phyloP scores from a whole-genome alignment of 2,888 invertebrate species.

The Melieria crassipennis region DNA sequence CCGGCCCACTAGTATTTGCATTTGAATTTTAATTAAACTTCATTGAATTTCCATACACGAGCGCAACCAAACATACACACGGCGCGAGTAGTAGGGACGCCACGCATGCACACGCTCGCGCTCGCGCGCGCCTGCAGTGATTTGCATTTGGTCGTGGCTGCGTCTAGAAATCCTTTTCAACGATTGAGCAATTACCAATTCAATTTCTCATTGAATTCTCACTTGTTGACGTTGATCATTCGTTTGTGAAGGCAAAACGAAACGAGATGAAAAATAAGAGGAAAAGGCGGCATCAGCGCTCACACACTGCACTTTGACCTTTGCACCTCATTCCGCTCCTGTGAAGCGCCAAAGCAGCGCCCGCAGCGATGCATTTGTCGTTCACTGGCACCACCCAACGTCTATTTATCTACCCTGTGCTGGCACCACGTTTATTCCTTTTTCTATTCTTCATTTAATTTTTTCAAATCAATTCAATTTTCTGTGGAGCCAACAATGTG shows the following conservation, averaged over 20 bases:
- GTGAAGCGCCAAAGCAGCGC: not conserved
- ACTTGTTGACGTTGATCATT: not conserved
- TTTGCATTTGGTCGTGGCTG: too few relatives aligned
- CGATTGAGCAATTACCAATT: conserved; percentile 20
- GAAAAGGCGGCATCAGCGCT: not conserved
- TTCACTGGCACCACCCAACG: not conserved
- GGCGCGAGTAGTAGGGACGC: too few relatives aligned
- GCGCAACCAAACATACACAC: too few relatives aligned
- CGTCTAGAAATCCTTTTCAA: not conserved
- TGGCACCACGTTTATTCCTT: not conserved
- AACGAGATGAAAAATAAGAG: not conserved
- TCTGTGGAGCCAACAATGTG: not conserved
- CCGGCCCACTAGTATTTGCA: not conserved
- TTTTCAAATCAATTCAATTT: not conserved
- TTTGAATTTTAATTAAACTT: conserved; percentile 8
- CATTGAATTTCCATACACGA: not conserved
- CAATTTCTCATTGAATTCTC: not conserved
- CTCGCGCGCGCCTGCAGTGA: not conserved
- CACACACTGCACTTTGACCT: not conserved
- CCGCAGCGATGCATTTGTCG: not conserved
- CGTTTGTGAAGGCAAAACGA: not conserved
- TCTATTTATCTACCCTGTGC: not conserved
- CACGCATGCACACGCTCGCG: not conserved
- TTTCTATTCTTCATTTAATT: not conserved
- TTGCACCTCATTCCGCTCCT: too few relatives aligned